phyloP scores from a whole-genome alignment of 92 coral and sea anemone genomes.

The Phymanthus crucifer region DNA sequence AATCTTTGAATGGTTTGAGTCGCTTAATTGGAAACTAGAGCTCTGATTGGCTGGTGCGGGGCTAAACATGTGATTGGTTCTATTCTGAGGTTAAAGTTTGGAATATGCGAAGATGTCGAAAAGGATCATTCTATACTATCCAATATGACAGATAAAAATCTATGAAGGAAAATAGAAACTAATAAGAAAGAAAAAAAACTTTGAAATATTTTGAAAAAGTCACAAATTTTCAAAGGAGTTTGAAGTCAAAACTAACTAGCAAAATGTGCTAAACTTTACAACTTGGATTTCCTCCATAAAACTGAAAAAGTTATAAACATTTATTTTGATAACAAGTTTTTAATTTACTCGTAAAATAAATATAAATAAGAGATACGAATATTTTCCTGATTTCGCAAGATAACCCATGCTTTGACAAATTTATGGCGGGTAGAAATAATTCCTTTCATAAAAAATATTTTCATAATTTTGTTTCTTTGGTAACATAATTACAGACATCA shows the following conservation, averaged over 20 bases:
- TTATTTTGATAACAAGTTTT: not conserved
- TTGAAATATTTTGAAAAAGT: not conserved
- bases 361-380: not conserved
- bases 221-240: not conserved
- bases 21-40: no score
- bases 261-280: not conserved
- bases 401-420: not conserved
- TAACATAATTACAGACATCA: not conserved
- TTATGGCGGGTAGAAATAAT: no score
- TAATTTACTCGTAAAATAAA: slow-evolving; percentile 2
- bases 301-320: no score
- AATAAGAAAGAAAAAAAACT: not conserved
- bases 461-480: no score
- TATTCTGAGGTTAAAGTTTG: not conserved
- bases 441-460: no score
- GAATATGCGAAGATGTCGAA: not conserved
- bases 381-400: not conserved
- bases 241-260: not conserved
- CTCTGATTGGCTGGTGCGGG: not conserved
- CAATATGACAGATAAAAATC: not conserved
- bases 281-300: not conserved
- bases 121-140: not conserved
- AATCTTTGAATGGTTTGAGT: no score
- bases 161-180: not conserved
- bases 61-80: no score